phyloP scores from a whole-genome alignment of 2,113 vertebrate species.

The Hiodon alosoides region DNA sequence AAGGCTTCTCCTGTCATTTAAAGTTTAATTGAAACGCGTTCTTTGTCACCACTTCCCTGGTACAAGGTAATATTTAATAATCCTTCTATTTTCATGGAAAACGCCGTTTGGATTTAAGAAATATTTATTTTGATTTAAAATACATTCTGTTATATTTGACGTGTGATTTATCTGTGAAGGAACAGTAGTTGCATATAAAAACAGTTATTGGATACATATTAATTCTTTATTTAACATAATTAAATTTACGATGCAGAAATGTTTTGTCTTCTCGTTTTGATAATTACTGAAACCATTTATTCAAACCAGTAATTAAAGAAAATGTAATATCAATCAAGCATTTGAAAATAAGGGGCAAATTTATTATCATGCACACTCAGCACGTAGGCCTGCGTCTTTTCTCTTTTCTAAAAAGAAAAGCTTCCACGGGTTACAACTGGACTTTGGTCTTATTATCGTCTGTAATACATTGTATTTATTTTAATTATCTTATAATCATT shows the following conservation, averaged over 20 bases:
- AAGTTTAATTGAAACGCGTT: slow-evolving; percentile 2
- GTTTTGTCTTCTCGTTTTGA: too few species aligned
- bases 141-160: too few species aligned
- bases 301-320: background rate
- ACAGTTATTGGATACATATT: background rate
- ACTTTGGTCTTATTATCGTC: background rate
- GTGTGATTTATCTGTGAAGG: too few species aligned
- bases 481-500: too few species aligned
- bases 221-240: background rate
- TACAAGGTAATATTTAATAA: slow-evolving; percentile 4
- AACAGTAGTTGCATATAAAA: background rate
- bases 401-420: too few species aligned
- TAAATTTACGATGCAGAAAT: too few species aligned
- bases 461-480: background rate
- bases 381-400: background rate
- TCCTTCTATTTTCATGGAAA: background rate
- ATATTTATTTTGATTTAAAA: background rate
- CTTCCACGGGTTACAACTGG: background rate
- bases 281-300: background rate
- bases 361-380: too few species aligned
- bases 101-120: background rate
- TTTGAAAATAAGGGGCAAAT: too few species aligned
- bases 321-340: too few species aligned
- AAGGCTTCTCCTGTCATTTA: background rate
- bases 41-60: background rate